phyloP scores from a whole-genome alignment of 2,113 vertebrate species.

The Lepus europaeus region DNA sequence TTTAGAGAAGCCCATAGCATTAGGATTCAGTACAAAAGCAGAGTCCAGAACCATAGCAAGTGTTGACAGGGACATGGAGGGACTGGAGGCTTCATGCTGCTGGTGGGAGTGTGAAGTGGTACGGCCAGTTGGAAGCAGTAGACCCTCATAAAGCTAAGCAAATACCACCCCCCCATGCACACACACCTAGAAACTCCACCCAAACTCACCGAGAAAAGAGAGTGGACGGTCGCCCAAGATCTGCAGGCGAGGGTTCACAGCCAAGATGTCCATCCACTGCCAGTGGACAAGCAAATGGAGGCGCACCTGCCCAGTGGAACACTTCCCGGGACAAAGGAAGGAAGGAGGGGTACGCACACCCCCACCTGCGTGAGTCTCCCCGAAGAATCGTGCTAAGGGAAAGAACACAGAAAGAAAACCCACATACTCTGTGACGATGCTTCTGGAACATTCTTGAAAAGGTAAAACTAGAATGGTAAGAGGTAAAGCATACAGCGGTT shows the following conservation, averaged over 20 bases:
- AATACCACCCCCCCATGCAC: not conserved
- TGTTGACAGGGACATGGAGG: not conserved
- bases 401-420: not conserved
- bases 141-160: not conserved
- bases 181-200: not conserved
- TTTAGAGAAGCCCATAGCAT: not conserved
- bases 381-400: not conserved
- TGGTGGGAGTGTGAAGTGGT: not conserved
- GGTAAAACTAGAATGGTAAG: not conserved
- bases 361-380: not conserved
- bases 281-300: not conserved
- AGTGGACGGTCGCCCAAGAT: not conserved
- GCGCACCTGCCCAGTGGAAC: not conserved
- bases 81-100: rapidly evolving
- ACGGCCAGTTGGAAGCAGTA: not conserved
- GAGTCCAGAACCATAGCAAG: not conserved
- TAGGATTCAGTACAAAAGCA: not conserved
- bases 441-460: not conserved
- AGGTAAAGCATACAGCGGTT: not conserved
- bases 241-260: not conserved
- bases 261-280: not conserved
- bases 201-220: not conserved
- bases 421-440: not conserved
- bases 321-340: not conserved
- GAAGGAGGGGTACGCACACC: not conserved